These are phyloP conservation scores for Epinotia demarniana DNA, from an alignment of 2,888 invertebrate genomes.

Conservation along the genomic window DNA sequence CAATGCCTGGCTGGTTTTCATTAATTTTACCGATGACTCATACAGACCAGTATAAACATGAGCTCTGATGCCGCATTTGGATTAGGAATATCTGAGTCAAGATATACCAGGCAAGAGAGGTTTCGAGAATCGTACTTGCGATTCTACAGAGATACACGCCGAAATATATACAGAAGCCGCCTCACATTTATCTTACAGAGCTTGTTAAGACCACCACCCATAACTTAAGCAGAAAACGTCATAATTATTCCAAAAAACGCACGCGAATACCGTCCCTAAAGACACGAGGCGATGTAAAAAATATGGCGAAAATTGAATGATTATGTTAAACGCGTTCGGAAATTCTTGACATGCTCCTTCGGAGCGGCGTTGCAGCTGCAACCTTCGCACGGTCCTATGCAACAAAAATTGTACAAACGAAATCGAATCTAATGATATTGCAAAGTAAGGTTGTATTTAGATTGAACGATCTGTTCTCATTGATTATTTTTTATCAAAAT, in stretches of 20 bases:
- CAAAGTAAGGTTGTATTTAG: conserved; percentile 32
- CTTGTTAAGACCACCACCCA: conserved; percentile 60
- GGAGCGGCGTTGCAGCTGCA: conserved; percentile 29
- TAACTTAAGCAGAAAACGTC: conserved; percentile 46
- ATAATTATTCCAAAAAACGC: conserved; percentile 48
- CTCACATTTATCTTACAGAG: conserved; percentile 43
- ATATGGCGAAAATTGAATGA: conserved; percentile 58
- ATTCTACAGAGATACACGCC: conserved; percentile 30
- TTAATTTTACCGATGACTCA: not conserved
- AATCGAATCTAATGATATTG: rapidly evolving
- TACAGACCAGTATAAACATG: no score
- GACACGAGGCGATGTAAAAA: conserved; percentile 47
- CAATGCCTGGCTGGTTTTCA: not conserved
- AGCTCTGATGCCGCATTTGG: no score
- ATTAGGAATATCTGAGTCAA: not conserved
- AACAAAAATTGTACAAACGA: not conserved
- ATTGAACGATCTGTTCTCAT: conserved; percentile 43
- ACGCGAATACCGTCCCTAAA: conserved; percentile 52
- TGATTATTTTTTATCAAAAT: conserved; percentile 56
- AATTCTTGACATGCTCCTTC: conserved; percentile 61
- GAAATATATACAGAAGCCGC: conserved; percentile 36
- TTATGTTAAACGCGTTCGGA: conserved; percentile 53
- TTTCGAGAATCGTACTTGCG: not conserved
- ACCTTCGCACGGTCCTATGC: conserved; percentile 6
- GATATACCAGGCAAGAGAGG: not conserved